Percentiles rank a stretch among this genome's conserved stretches.
These are phyloP conservation scores for Polymixis lichenea DNA, from an alignment of 2,888 invertebrate genomes.

Conservation along the genomic window DNA sequence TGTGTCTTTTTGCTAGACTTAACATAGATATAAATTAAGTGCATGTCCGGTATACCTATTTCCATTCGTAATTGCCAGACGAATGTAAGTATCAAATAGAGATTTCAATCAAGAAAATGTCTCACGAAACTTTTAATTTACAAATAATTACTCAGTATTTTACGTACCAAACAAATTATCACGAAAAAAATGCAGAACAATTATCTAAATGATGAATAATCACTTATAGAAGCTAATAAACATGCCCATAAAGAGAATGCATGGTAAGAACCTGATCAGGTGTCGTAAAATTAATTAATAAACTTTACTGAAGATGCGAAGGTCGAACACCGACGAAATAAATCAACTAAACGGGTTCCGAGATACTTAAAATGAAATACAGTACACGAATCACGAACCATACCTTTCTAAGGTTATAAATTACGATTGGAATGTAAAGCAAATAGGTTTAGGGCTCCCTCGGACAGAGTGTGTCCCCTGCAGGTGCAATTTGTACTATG, in stretches of 20 bases:
- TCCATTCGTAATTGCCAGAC: background rate
- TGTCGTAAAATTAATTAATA: conserved; percentile 39
- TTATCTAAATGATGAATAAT: conserved; percentile 26
- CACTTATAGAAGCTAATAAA: conserved; percentile 25
- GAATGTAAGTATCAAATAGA: background rate
- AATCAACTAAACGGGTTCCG: conserved; percentile 36
- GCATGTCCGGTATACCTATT: background rate
- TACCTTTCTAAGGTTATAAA: conserved; percentile 41
- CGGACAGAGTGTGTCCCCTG: conserved; percentile 44
- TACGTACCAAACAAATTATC: conserved; percentile 10
- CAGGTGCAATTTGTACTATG: conserved; percentile 61
- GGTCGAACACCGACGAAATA: conserved; percentile 20
- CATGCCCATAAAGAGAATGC: conserved; percentile 9
- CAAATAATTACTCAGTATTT: conserved; percentile 5
- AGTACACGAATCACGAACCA: conserved; percentile 15
- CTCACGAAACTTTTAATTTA: conserved; percentile 2
- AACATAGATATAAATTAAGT: no score
- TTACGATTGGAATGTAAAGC: conserved; percentile 43
- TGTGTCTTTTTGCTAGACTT: no score
- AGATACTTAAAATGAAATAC: conserved; percentile 13
- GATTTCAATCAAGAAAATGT: background rate
- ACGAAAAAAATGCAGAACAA: conserved; percentile 14
- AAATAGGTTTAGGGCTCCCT: conserved; percentile 47
- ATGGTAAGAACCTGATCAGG: conserved; percentile 30
- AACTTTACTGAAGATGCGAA: conserved; percentile 30